Evolutionary conservation across 2,888 invertebrate species (phyloP), one percentile per base, ranked within the genome.

Genomic region (Alloscopus bannaensis): DNA sequence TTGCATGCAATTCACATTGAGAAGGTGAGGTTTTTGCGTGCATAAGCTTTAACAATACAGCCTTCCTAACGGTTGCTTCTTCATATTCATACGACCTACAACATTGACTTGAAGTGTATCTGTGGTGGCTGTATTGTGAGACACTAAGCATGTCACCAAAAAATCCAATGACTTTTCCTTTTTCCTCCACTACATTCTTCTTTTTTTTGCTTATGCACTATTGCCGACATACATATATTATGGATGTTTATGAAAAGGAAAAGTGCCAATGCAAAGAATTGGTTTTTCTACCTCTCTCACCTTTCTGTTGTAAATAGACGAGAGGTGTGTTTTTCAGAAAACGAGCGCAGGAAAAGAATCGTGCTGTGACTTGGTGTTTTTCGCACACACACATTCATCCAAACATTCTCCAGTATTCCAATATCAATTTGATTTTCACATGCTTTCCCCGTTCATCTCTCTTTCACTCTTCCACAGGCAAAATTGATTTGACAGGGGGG

Each of bases 161-260:
- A 66, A 66, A 52, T 66, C 31, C 52, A 64, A 64, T 64, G 45
- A 64, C 45, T 29, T 28, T 24, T 45, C 16, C 22, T 47, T 18
- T 28, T 45, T n/a, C 18, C 42, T 64, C 55, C 52, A 2, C 2
- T 2, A 8, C 26, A 42, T 62, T 22, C 42, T 22, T 62, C 22
- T 11, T 6, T 20, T 36, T 24, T 42, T 62, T 42, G 42, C n/a
- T n/a, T n/a, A n/a, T n/a, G n/a, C n/a, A n/a, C n/a, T n/a, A n/a
- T n/a, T n/a, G n/a, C n/a, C n/a, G n/a, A n/a, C n/a, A n/a, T n/a
- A n/a, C n/a, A n/a, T n/a, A n/a, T n/a, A n/a, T n/a, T n/a, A n/a
- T n/a, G n/a, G n/a, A n/a, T n/a, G n/a, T n/a, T n/a, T n/a, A n/a
- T n/a, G n/a, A n/a, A n/a, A n/a, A n/a, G n/a, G n/a, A n/a, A n/a